These are phyloP conservation scores for Apodemia zela DNA, from an alignment of 2,888 invertebrate genomes.

Conservation along the genomic window DNA sequence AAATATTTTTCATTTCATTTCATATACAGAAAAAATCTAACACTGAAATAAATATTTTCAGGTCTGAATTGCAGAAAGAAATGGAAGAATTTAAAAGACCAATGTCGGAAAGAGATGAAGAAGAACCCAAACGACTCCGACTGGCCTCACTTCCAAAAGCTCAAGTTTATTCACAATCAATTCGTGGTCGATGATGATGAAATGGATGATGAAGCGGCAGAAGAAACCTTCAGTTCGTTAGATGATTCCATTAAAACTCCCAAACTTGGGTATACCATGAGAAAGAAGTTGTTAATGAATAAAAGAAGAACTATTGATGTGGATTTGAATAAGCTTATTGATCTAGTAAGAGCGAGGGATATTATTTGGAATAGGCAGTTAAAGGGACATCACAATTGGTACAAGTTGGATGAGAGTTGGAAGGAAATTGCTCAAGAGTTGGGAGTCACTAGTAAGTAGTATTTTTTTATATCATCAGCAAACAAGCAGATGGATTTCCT, in stretches of 20 bases:
- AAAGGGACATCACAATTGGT: conserved; percentile 74
- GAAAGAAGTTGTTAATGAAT: conserved; percentile 67
- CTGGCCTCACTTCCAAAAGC: conserved; percentile 68
- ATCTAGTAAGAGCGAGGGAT: conserved; percentile 58
- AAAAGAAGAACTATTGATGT: conserved; percentile 67
- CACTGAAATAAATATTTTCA: conserved; percentile 37
- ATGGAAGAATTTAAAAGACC: conserved; percentile 76
- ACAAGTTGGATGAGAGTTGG: conserved; percentile 71
- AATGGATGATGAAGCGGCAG: conserved; percentile 59
- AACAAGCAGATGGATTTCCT: no score
- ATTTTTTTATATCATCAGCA: background rate
- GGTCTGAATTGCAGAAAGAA: conserved; percentile 68
- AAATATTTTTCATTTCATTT: no score
- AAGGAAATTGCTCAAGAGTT: conserved; percentile 68
- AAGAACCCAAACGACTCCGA: conserved; percentile 62
- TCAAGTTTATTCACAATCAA: conserved; percentile 68
- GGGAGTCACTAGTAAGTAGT: conserved; percentile 64
- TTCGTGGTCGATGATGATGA: conserved; percentile 68
- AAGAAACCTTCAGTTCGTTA: conserved; percentile 59
- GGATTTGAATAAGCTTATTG: conserved; percentile 66
- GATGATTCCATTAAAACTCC: conserved; percentile 68
- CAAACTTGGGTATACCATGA: conserved; percentile 68
- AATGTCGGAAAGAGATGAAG: conserved; percentile 74
- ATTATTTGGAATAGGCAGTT: conserved; percentile 71
- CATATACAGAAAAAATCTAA: background rate